Conservation (phyloP, 2,888 invertebrate genomes). For the Latheticus oryzae region DNA sequence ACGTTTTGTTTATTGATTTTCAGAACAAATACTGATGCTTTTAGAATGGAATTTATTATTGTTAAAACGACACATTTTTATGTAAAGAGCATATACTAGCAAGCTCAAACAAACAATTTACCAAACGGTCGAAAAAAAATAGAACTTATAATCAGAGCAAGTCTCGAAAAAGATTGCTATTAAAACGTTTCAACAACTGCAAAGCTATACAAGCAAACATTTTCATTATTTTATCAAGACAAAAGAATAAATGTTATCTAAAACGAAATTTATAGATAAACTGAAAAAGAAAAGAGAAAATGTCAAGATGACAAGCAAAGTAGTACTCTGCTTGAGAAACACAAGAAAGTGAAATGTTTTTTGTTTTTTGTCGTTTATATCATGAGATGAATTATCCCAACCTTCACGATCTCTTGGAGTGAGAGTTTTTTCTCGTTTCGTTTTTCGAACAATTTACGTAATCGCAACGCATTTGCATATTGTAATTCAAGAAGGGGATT, state of each 20-base stretch:
- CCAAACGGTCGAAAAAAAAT: slow-evolving; percentile 4
- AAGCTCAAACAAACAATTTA: slow-evolving; percentile 9
- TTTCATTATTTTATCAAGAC: slow-evolving; percentile 25
- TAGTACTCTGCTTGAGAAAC: slow-evolving; percentile 1
- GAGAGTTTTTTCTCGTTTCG: slow-evolving; percentile 26
- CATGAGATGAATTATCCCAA: slow-evolving; percentile 24
- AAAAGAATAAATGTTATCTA: slow-evolving; percentile 4
- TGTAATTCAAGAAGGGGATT: slow-evolving; percentile 26
- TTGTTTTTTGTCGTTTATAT: slow-evolving; percentile 6
- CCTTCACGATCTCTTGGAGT: slow-evolving; percentile 4
- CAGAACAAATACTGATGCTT: too few relatives aligned
- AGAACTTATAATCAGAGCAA: slow-evolving; percentile 25
- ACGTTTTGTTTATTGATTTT: too few relatives aligned
- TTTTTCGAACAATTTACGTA: slow-evolving; percentile 33
- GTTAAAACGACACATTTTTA: neutral
- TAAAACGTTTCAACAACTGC: slow-evolving; percentile 15
- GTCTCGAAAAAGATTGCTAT: slow-evolving; percentile 18
- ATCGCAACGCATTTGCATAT: slow-evolving; percentile 32
- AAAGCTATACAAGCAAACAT: slow-evolving; percentile 10
- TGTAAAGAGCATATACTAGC: too few relatives aligned
- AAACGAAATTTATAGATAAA: slow-evolving; percentile 22
- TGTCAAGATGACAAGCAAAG: too few relatives aligned
- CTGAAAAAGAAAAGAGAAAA: slow-evolving; percentile 1
- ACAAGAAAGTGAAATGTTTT: slow-evolving; percentile 8
- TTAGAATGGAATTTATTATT: slow-evolving; percentile 4